These are phyloP conservation scores for Nemopilema nomurai DNA, from an alignment of 30 jellyfish, hydroid and myxozoan species.

Conservation along the genomic window DNA sequence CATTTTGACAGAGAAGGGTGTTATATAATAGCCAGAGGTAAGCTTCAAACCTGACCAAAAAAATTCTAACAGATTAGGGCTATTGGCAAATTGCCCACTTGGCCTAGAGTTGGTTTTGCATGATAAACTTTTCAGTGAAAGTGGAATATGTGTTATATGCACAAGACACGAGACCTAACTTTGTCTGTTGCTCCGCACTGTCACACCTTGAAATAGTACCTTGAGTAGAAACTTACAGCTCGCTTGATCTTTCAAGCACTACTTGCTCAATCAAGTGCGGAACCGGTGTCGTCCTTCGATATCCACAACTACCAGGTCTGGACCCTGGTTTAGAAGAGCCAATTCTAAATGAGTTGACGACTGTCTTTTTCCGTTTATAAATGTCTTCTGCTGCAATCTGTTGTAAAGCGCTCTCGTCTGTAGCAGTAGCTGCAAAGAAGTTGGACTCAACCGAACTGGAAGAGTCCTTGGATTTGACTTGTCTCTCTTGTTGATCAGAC, in stretches of 20 bases:
- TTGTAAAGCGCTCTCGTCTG: background rate
- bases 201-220: too few species aligned
- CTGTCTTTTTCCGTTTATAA: slow-evolving; percentile 12
- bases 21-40: too few species aligned
- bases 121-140: too few species aligned
- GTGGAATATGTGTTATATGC: too few species aligned
- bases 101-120: too few species aligned
- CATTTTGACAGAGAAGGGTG: too few species aligned
- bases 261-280: slow-evolving; percentile 27
- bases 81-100: too few species aligned
- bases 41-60: too few species aligned
- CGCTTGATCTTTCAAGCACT: slow-evolving; percentile 43
- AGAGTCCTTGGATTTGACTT: background rate
- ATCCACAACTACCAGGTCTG: slow-evolving; percentile 42
- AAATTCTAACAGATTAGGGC: too few species aligned
- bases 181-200: too few species aligned
- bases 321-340: slow-evolving; percentile 12
- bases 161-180: too few species aligned
- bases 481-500: background rate
- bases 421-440: background rate
- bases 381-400: slow-evolving; percentile 12
- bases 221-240: slow-evolving; percentile 42
- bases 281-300: slow-evolving; percentile 42
- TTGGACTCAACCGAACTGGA: background rate
- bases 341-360: slow-evolving; percentile 32